Conservation (phyloP, 1,140 invertebrate genomes). For the Dreissena polymorpha region DNA sequence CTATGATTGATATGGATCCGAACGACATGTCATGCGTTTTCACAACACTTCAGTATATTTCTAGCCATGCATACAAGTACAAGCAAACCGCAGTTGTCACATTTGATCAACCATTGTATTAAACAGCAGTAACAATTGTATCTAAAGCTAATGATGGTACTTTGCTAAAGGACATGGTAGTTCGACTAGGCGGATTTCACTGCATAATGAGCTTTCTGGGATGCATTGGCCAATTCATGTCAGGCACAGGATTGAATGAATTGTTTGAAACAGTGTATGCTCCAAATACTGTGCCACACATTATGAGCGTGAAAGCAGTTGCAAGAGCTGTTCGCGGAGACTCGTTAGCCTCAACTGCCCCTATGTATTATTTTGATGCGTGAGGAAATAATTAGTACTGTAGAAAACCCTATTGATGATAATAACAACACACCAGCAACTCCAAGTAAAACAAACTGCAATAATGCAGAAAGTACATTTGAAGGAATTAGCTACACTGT, state of each 20-base stretch:
- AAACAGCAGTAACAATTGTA: slow-evolving; percentile 58
- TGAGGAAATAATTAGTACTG: too few relatives aligned
- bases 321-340: too few relatives aligned
- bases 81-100: slow-evolving; percentile 57
- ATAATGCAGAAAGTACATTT: too few relatives aligned
- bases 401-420: too few relatives aligned
- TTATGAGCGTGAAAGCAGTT: slow-evolving; percentile 76
- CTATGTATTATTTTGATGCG: too few relatives aligned
- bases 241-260: slow-evolving; percentile 58
- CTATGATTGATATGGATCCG: slow-evolving; percentile 69
- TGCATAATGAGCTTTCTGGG: slow-evolving; percentile 61
- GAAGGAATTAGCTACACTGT: too few relatives aligned
- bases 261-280: slow-evolving; percentile 60
- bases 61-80: slow-evolving; percentile 43
- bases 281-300: slow-evolving; percentile 69
- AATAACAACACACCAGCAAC: too few relatives aligned
- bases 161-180: slow-evolving; percentile 23
- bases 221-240: slow-evolving; percentile 62
- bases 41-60: slow-evolving; percentile 63
- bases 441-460: too few relatives aligned
- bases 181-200: slow-evolving; percentile 59
- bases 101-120: slow-evolving; percentile 67
- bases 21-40: slow-evolving; percentile 64
- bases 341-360: too few relatives aligned
- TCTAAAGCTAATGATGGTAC: slow-evolving; percentile 18